These are phyloP conservation scores for Agrochola litura DNA, from an alignment of 2,888 invertebrate genomes.

Conservation along the genomic window DNA sequence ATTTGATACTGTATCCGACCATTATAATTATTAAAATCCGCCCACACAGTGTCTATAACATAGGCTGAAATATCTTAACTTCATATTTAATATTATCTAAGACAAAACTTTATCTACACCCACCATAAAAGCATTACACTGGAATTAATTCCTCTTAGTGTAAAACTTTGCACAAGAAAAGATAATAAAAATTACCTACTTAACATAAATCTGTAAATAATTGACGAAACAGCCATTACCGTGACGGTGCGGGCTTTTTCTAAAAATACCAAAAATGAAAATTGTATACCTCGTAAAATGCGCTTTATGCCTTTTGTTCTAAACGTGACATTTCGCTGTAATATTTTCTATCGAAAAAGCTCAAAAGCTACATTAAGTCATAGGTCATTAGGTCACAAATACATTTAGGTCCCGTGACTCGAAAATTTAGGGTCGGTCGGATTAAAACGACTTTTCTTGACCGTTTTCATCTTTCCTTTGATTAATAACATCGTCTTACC, in stretches of 20 bases:
- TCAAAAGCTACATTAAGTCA: neutral
- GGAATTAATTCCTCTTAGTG: neutral
- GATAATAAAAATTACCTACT: neutral
- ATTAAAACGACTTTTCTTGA: slow-evolving; percentile 9
- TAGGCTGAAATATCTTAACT: neutral
- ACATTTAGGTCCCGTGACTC: neutral
- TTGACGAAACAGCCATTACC: neutral
- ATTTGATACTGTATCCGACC: slow-evolving; percentile 34
- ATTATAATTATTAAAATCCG: slow-evolving; percentile 11
- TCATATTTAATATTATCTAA: slow-evolving; percentile 18
- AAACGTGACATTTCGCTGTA: neutral
- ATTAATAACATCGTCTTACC: slow-evolving; percentile 7
- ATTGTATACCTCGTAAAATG: neutral
- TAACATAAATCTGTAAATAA: neutral
- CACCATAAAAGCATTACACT: neutral
- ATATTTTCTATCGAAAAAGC: slow-evolving; percentile 2
- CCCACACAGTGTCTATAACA: slow-evolving; percentile 18
- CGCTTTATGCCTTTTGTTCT: neutral
- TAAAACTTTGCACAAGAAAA: neutral
- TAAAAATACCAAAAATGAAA: neutral
- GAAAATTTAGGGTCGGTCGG: neutral
- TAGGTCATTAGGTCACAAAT: too few relatives aligned
- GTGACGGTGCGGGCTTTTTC: neutral
- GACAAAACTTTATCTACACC: neutral
- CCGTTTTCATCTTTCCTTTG: neutral